These are phyloP conservation scores for Abrostola tripartita DNA, from an alignment of 2,888 invertebrate genomes.

Conservation along the genomic window DNA sequence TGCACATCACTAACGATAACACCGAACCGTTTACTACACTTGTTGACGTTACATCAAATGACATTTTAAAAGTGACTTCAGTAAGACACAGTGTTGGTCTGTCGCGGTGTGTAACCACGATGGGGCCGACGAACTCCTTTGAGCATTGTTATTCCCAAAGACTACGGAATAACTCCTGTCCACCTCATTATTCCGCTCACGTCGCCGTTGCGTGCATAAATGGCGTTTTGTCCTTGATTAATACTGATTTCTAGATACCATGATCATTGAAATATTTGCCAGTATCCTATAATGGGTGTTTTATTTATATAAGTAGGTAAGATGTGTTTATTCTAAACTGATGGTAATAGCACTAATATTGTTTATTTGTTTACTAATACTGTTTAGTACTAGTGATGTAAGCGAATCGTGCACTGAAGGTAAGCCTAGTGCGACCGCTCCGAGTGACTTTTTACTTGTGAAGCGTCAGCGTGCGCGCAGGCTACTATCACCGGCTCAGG, in stretches of 20 bases:
- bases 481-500: conserved; percentile 58
- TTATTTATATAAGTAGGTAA: background rate
- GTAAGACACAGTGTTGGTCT: conserved; percentile 60
- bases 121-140: conserved; percentile 81
- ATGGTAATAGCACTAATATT: conserved; percentile 14
- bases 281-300: conserved; percentile 15
- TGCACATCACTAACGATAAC: conserved; percentile 42
- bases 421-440: conserved; percentile 61
- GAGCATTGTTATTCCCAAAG: conserved; percentile 84
- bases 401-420: conserved; percentile 48
- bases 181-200: conserved; percentile 81
- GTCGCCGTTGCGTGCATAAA: conserved; percentile 71
- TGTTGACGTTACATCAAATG: conserved; percentile 65
- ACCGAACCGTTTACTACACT: conserved; percentile 38
- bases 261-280: conserved; percentile 34
- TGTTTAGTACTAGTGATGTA: conserved; percentile 35
- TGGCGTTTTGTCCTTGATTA: conserved; percentile 72
- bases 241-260: conserved; percentile 52
- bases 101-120: conserved; percentile 76
- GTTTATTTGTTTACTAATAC: conserved; percentile 32
- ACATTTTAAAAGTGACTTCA: conserved; percentile 71
- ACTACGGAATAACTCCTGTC: conserved; percentile 75
- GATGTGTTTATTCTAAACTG: conserved; percentile 1
- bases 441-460: conserved; percentile 68
- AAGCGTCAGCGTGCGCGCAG: conserved; percentile 53